Conservation (phyloP, 2,113 vertebrate genomes). For the Butorides virescens region DNA sequence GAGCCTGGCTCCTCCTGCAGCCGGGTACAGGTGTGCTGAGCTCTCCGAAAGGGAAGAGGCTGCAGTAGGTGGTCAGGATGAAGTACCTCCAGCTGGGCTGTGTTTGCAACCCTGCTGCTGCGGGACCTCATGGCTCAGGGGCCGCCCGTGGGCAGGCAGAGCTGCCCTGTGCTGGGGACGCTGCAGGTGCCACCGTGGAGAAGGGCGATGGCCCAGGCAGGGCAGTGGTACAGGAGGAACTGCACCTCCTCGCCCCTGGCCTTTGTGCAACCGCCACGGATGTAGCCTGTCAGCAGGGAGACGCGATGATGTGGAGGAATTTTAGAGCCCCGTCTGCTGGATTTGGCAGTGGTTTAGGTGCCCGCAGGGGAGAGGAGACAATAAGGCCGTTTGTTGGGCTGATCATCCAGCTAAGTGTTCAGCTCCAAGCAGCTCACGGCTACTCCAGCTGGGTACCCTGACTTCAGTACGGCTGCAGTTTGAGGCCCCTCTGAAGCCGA, state of each 20-base stretch:
- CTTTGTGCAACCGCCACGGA: accelerated
- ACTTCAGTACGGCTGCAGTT: not conserved
- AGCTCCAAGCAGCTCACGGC: not conserved
- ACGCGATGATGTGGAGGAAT: not conserved
- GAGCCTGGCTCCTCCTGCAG: not conserved
- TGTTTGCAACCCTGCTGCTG: not conserved
- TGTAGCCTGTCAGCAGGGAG: not conserved
- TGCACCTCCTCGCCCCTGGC: not conserved
- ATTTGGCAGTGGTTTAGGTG: not conserved
- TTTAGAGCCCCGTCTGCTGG: not conserved
- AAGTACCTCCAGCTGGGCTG: accelerated
- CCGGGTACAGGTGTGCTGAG: accelerated
- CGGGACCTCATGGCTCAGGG: not conserved
- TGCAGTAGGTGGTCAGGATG: not conserved
- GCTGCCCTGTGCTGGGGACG: accelerated
- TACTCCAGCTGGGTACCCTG: not conserved
- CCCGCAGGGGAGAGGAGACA: not conserved
- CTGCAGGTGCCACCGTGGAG: not conserved
- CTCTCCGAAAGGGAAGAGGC: not conserved
- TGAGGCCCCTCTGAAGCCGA: not conserved
- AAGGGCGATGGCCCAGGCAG: not conserved
- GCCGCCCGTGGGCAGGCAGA: accelerated
- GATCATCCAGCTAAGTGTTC: not conserved
- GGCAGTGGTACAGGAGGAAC: not conserved
- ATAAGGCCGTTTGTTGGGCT: not conserved